A percentile compares a stretch with the other conserved stretches of the same genome.
These are phyloP conservation scores for Xestobium rufovillosum DNA, from an alignment of 2,888 invertebrate genomes.

Conservation along the genomic window DNA sequence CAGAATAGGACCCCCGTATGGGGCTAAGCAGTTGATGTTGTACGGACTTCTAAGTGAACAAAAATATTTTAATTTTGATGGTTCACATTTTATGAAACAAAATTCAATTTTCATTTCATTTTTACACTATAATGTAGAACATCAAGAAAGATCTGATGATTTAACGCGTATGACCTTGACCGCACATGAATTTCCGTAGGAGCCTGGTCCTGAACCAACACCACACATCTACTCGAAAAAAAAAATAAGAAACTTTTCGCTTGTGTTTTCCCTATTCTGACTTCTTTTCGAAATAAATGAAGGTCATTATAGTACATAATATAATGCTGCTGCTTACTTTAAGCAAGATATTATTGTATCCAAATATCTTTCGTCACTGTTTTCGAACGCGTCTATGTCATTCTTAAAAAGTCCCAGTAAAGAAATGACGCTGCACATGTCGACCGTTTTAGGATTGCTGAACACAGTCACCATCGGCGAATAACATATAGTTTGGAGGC, in stretches of 20 bases:
- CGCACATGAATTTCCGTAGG: background rate
- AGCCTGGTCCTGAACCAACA: too few relatives aligned
- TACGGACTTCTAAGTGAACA: constrained; percentile 49
- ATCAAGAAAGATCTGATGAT: too few relatives aligned
- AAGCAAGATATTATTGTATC: constrained; percentile 47
- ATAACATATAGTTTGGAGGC: constrained; percentile 69
- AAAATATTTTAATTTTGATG: background rate
- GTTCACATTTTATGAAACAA: too few relatives aligned
- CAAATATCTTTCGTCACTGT: constrained; percentile 39
- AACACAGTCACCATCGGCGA: constrained; percentile 68
- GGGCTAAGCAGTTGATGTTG: constrained; percentile 62
- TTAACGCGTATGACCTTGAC: too few relatives aligned
- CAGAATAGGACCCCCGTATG: constrained; percentile 83
- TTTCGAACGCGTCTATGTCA: constrained; percentile 46
- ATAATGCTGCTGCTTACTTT: constrained; percentile 37
- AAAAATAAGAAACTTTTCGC: too few relatives aligned
- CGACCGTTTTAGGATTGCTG: constrained; percentile 46
- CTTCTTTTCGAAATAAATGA: too few relatives aligned
- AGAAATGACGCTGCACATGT: constrained; percentile 75
- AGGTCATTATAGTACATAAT: too few relatives aligned
- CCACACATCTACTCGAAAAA: too few relatives aligned
- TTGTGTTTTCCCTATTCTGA: too few relatives aligned
- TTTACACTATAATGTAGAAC: too few relatives aligned
- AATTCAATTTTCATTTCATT: too few relatives aligned
- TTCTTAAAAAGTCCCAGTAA: constrained; percentile 72